A percentile compares a stretch with the other conserved stretches of the same genome.
phyloP scores from a whole-genome alignment of 2,888 invertebrate genomes.

The Bellardia pandia region DNA sequence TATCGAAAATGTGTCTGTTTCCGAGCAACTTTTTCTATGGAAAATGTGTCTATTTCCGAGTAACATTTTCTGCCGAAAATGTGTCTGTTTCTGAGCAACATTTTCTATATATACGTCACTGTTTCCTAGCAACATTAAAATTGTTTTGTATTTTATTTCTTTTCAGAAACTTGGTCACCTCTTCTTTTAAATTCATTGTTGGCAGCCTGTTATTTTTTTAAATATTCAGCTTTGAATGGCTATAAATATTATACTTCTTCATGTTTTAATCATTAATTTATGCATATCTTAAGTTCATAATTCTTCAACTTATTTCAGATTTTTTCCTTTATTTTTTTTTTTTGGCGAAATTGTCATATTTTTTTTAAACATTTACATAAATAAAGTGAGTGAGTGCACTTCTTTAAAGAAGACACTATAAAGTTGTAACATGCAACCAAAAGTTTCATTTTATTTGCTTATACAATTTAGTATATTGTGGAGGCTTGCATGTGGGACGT shows the following conservation, averaged over 20 bases:
- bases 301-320: neutral
- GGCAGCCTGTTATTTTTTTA: neutral
- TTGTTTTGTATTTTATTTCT: neutral
- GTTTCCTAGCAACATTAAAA: neutral
- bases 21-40: neutral
- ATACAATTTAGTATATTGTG: conserved; percentile 31
- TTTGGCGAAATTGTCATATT: conserved; percentile 62
- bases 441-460: conserved; percentile 32
- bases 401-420: conserved; percentile 22
- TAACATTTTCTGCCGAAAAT: neutral
- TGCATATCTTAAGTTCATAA: conserved; percentile 50
- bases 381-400: neutral
- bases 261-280: conserved; percentile 1
- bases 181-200: neutral
- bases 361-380: conserved; percentile 12
- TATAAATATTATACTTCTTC: neutral
- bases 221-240: neutral
- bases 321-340: neutral
- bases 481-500: conserved; percentile 68
- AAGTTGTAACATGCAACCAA: conserved; percentile 48
- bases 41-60: neutral
- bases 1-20: neutral
- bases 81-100: neutral
- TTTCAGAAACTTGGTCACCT: neutral
- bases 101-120: neutral